phyloP scores from a whole-genome alignment of 2,797 vertebrate species.

The Harpagifer antarcticus region DNA sequence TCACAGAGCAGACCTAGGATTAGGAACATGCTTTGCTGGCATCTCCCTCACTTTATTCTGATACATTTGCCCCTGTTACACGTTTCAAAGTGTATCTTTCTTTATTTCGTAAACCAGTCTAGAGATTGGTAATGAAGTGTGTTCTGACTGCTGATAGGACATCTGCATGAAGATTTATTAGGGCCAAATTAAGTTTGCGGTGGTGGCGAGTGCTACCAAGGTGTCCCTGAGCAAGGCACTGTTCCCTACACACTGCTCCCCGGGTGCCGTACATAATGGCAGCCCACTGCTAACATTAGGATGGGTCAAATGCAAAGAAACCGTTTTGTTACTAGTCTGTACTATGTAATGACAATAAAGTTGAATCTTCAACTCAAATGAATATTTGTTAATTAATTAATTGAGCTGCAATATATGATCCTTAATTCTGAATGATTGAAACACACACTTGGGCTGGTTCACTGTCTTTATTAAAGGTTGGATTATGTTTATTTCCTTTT shows the following conservation, averaged over 20 bases:
- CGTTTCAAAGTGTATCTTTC: not conserved
- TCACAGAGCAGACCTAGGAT: not conserved
- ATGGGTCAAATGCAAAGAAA: no score
- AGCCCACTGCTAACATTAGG: no score
- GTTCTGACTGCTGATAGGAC: not conserved
- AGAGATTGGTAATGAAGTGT: not conserved
- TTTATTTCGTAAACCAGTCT: not conserved
- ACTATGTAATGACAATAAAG: no score
- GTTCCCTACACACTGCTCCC: no score
- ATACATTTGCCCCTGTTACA: not conserved
- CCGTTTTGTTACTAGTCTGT: no score
- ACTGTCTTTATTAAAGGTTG: slow-evolving; percentile 83
- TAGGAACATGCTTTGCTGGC: not conserved
- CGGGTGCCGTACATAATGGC: no score
- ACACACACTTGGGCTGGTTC: slow-evolving; percentile 68
- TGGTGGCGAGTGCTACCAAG: no score
- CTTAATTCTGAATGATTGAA: slow-evolving; percentile 18
- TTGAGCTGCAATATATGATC: not conserved
- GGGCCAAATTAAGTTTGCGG: not conserved
- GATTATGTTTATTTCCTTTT: slow-evolving; percentile 69
- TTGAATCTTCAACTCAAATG: not conserved
- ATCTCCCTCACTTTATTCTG: not conserved
- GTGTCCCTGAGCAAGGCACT: no score
- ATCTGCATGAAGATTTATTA: not conserved
- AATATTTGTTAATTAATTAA: not conserved